phyloP scores from a whole-genome alignment of 2,113 vertebrate species.

The Cervus canadensis region DNA sequence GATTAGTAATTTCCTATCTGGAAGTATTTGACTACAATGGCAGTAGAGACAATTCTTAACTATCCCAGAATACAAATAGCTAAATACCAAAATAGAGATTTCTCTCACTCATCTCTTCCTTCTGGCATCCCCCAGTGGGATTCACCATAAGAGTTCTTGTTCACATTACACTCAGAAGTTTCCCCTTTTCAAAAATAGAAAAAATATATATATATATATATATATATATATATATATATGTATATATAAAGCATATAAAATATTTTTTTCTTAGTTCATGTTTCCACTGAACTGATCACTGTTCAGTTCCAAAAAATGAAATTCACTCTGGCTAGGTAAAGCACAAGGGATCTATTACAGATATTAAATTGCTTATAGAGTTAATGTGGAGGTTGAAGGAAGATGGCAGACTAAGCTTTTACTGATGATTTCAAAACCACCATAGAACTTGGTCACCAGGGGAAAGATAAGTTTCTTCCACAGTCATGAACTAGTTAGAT shows the following conservation, averaged over 20 bases:
- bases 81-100: neutral
- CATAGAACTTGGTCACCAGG: neutral
- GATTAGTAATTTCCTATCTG: neutral
- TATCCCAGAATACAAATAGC: neutral
- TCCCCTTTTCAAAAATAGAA: neutral
- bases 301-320: neutral
- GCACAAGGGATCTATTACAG: neutral
- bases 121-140: neutral
- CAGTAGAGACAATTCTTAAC: neutral
- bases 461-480: neutral
- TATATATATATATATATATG: too few species aligned
- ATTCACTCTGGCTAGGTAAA: neutral
- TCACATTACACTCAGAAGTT: neutral
- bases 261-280: neutral
- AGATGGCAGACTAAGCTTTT: neutral
- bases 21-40: neutral
- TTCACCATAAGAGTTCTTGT: neutral
- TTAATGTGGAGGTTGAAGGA: neutral
- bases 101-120: neutral
- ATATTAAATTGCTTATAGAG: neutral
- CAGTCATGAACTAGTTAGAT: neutral
- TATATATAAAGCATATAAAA: neutral
- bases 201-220: neutral
- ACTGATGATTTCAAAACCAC: neutral
- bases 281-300: neutral